A percentile compares a stretch with the other conserved stretches of the same genome.
These are phyloP conservation scores for Oreochromis mossambicus DNA, from an alignment of 2,797 vertebrate species.

Conservation along the genomic window DNA sequence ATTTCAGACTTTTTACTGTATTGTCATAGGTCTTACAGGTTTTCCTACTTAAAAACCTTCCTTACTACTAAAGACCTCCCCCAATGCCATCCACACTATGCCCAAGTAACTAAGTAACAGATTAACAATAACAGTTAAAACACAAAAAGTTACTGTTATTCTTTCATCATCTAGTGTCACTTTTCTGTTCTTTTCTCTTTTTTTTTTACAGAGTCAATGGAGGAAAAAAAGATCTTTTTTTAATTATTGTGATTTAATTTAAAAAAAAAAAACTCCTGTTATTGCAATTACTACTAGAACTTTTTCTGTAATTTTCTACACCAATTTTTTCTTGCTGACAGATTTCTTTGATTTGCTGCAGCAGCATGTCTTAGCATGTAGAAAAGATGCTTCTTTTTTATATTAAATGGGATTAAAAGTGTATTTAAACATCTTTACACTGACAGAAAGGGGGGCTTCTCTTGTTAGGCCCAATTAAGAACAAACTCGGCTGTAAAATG, in stretches of 20 bases:
- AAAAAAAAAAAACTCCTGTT: not conserved
- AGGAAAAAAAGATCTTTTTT: accelerated
- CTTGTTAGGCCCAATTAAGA: not conserved
- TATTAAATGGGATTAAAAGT: not conserved
- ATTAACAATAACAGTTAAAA: not conserved
- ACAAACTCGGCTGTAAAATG: not conserved
- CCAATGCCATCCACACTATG: not conserved
- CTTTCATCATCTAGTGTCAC: not conserved
- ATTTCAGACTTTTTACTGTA: too few relatives aligned
- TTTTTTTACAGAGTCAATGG: not conserved
- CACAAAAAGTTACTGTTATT: not conserved
- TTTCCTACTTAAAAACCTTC: not conserved
- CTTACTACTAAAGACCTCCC: not conserved
- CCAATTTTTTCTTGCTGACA: not conserved
- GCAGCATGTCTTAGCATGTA: not conserved
- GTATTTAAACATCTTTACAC: not conserved
- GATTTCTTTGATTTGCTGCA: not conserved
- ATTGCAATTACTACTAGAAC: not conserved
- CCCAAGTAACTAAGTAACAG: not conserved
- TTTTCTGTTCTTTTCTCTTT: not conserved
- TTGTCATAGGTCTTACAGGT: too few relatives aligned
- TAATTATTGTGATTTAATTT: not conserved
- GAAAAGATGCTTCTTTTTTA: not conserved
- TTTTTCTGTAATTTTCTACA: not conserved
- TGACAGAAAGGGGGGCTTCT: not conserved